Evolutionary conservation across 1,140 invertebrate species (phyloP).

Genomic region (Cepaea nemoralis): DNA sequence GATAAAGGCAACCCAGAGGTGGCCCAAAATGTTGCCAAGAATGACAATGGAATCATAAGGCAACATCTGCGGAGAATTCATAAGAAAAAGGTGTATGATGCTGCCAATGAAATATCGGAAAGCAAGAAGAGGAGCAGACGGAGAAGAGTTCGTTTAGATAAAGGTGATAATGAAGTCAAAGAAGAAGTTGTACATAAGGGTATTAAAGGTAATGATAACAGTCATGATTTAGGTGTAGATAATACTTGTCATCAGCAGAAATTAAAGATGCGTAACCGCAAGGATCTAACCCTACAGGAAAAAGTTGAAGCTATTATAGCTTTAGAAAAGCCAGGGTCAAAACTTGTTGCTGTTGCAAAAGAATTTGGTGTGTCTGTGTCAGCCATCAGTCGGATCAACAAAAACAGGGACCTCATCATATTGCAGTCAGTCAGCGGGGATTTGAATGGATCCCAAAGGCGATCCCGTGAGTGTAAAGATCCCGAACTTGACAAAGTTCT

Average conservation of each 20-base stretch:
- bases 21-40: neutral
- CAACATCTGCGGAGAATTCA: neutral
- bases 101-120: neutral
- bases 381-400: conserved; percentile 34
- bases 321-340: conserved; percentile 15
- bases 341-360: conserved; percentile 19
- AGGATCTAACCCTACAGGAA: conserved; percentile 38
- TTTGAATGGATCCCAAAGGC: neutral
- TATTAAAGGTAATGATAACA: neutral
- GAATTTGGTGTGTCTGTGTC: conserved; percentile 33
- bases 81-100: neutral
- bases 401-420: conserved; percentile 15
- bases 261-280: conserved; percentile 8
- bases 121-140: neutral
- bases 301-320: conserved; percentile 17
- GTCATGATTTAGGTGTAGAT: neutral
- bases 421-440: conserved; percentile 28
- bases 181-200: conserved; percentile 2
- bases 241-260: neutral
- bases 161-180: neutral
- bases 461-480: conserved; percentile 28
- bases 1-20: neutral
- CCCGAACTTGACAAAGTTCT: conserved; percentile 33
- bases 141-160: neutral
- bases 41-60: conserved; percentile 18